Conservation (phyloP, 2,113 vertebrate genomes). For the Porphyrio hochstetteri region DNA sequence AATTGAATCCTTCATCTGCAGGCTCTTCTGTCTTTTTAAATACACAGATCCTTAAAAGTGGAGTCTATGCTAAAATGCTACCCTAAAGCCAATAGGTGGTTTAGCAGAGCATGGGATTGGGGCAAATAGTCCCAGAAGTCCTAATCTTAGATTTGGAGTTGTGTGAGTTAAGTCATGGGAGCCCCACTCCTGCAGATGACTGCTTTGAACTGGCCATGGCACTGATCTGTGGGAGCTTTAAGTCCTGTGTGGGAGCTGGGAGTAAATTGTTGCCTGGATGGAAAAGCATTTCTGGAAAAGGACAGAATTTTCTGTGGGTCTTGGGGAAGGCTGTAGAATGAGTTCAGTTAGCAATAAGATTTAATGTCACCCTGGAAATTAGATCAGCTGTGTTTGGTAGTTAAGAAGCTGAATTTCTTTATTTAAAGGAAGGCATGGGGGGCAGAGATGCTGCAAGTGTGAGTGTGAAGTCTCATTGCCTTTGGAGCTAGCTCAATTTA, state of each 20-base stretch:
- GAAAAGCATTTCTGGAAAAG: not conserved
- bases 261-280: fast-evolving
- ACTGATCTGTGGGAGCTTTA: fast-evolving
- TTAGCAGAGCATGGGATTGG: not conserved
- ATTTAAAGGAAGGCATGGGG: not conserved
- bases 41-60: not conserved
- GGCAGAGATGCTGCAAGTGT: not conserved
- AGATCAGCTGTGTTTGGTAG: not conserved
- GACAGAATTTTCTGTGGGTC: not conserved
- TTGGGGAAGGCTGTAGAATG: not conserved
- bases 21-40: not conserved
- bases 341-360: not conserved
- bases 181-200: fast-evolving
- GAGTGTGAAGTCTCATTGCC: not conserved
- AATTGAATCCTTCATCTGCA: constrained; percentile 8
- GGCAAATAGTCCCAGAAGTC: not conserved
- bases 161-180: not conserved
- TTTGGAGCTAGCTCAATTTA: not conserved
- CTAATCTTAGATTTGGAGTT: fast-evolving
- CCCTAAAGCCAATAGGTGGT: not conserved
- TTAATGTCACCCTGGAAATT: not conserved
- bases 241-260: not conserved
- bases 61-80: not conserved
- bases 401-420: not conserved
- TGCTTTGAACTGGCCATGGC: not conserved